Evolutionary conservation across 2,113 vertebrate species (phyloP), one percentile per base, ranked within the genome.

Genomic region (Paramisgurnus dabryanus): DNA sequence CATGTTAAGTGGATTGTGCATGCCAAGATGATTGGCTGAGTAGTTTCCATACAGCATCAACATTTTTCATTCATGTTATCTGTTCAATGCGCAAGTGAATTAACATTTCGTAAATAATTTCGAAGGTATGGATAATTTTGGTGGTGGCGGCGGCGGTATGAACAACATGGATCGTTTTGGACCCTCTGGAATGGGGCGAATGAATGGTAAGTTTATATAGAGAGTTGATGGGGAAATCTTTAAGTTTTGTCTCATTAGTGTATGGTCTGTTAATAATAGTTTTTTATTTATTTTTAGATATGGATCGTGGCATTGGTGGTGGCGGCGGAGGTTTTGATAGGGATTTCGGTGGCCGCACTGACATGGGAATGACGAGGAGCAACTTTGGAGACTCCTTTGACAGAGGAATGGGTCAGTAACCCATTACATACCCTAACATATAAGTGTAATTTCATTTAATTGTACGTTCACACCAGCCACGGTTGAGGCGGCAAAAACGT

Each of bases 81-180:
- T 60, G 80, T 43, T 4, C 69, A 69, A 0, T 57, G 0, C 17
- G 55, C 17, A 78, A 67, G 76, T 49, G 8, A 10, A 9, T 45
- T 17, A 0, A 15, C n/a, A 27, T 43, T 0, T 9, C 3, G 12
- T 61, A 13, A 43, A 15, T 50, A 4, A 18, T 39, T 41, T 92
- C 82, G 15, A 12, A 98, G 96, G 95, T 83, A 96, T 98, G 94
- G 97, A 99, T 65, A 97, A 96, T 80, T 97, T 96, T 82, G 94
- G 94, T 55, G 90, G 92, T 57, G 93, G 91, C n/a, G 94, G 94
- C 55, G 90, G 92, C 55, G 93, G 91, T 22, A 95, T 92, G 89
- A 96, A 92, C 87, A 93, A 91, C 88, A 93, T 98, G 88, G 95
- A 96, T 57, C 95, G 97, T 71, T 98, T 96, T 85, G 95, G 95